Percentiles rank a stretch among this genome's conserved stretches.
Evolutionary conservation across 2,888 invertebrate species (phyloP).

Genomic region (Xylota sylvarum): DNA sequence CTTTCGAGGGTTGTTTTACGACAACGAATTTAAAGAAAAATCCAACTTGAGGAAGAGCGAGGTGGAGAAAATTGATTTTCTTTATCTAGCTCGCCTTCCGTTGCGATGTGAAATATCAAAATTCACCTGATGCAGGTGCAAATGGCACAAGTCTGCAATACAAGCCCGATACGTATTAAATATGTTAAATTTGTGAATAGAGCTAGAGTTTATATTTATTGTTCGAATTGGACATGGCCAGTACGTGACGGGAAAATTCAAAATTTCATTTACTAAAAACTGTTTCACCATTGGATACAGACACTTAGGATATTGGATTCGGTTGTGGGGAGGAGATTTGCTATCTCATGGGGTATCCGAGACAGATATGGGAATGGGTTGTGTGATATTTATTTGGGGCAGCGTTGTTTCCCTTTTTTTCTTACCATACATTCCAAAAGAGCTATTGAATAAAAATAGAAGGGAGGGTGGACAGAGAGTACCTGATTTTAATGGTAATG

Average conservation of each 20-base stretch:
- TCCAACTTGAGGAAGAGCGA: constrained; percentile 17
- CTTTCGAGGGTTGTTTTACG: constrained; percentile 53
- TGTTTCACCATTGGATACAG: constrained; percentile 10
- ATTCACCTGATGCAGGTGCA: constrained; percentile 68
- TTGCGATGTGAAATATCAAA: constrained; percentile 44
- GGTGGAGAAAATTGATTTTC: constrained; percentile 66
- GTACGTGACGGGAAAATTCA: constrained; percentile 74
- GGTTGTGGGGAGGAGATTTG: constrained; percentile 10
- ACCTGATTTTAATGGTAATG: constrained; percentile 29
- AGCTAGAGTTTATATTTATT: constrained; percentile 68
- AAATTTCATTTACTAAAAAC: constrained; percentile 77
- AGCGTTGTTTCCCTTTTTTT: background rate
- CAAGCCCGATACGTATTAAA: constrained; percentile 53
- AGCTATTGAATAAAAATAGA: constrained; percentile 16
- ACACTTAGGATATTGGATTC: constrained; percentile 76
- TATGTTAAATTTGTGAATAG: constrained; percentile 63
- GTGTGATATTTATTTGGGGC: constrained; percentile 35
- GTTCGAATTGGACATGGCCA: constrained; percentile 57
- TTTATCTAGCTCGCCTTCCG: constrained; percentile 1
- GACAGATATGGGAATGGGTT: constrained; percentile 65
- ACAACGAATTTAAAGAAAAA: constrained; percentile 63
- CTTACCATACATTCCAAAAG: background rate
- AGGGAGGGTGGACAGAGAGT: background rate
- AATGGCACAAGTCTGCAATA: constrained; percentile 19
- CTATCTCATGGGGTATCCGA: constrained; percentile 18